A percentile compares a stretch with the other conserved stretches of the same genome.
Evolutionary conservation across 2,797 vertebrate species (phyloP).

Genomic region (Spinibarbus caldwelli): DNA sequence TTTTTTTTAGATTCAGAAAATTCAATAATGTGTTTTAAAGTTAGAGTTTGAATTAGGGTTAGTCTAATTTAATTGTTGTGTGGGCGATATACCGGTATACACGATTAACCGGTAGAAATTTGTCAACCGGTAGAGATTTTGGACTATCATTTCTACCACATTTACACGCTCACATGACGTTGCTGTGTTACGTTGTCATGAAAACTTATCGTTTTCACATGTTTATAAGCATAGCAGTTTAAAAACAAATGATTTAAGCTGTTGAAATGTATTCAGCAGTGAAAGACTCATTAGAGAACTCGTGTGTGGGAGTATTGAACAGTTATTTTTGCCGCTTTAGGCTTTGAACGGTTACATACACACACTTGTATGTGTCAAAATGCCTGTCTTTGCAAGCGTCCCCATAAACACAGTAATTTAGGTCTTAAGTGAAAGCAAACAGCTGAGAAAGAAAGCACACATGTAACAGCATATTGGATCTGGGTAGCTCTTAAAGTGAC

Average conservation of each 20-base stretch:
- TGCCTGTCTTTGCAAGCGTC: not conserved
- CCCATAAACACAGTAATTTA: not conserved
- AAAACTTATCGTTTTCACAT: not conserved
- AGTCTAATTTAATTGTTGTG: not conserved
- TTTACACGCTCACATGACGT: not conserved
- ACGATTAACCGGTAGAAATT: not conserved
- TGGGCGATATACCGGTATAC: too few species aligned
- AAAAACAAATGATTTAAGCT: too few species aligned
- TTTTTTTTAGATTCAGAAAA: not conserved
- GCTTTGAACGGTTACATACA: too few species aligned
- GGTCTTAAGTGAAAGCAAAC: too few species aligned
- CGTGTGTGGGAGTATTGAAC: too few species aligned
- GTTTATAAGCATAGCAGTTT: too few species aligned
- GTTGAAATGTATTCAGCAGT: too few species aligned
- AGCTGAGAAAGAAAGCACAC: not conserved
- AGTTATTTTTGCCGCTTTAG: too few species aligned
- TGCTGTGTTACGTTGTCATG: not conserved
- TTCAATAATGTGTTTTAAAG: not conserved
- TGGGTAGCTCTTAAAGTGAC: too few species aligned
- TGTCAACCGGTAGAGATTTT: not conserved
- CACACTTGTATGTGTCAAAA: too few species aligned
- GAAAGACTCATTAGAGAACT: too few species aligned
- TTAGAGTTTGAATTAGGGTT: not conserved
- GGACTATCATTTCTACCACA: not conserved
- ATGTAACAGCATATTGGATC: too few species aligned